Evolutionary conservation across 1,140 invertebrate species (phyloP).

Genomic region (Helicoverpa armigera): DNA sequence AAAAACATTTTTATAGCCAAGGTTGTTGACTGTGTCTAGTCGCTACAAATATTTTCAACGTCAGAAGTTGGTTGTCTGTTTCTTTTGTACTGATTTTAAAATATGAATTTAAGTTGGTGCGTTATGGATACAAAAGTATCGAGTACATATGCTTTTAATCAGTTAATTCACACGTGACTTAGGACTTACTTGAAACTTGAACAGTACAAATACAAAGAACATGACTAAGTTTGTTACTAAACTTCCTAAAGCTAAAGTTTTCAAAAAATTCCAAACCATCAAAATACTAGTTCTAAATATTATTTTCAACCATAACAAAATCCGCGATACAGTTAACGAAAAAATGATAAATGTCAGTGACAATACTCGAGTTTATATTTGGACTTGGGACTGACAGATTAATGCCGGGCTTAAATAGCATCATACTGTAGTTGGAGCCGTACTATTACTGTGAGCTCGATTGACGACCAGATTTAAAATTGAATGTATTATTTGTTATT

Average conservation of each 20-base stretch:
- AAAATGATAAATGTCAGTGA: slow-evolving; percentile 22
- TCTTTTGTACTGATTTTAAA: background rate
- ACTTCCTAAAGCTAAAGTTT: too few relatives aligned
- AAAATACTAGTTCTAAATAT: background rate
- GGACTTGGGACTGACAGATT: slow-evolving; percentile 41
- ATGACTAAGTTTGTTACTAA: too few relatives aligned
- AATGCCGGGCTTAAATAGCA: slow-evolving; percentile 35
- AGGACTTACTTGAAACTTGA: background rate
- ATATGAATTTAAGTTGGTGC: background rate
- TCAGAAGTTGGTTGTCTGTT: background rate
- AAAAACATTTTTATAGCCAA: slow-evolving; percentile 10
- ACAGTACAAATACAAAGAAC: background rate
- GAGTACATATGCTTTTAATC: background rate
- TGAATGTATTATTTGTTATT: slow-evolving; percentile 34
- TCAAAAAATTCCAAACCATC: too few relatives aligned
- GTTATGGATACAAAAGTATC: background rate
- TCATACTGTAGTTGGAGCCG: slow-evolving; percentile 25
- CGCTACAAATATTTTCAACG: background rate
- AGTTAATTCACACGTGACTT: background rate
- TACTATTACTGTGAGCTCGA: slow-evolving; percentile 12
- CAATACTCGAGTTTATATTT: slow-evolving; percentile 37
- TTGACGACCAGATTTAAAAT: slow-evolving; percentile 32
- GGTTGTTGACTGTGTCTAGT: background rate
- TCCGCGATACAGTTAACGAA: slow-evolving; percentile 20
- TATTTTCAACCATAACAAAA: background rate